A percentile compares a stretch with the other conserved stretches of the same genome.
Evolutionary conservation across 1,140 invertebrate genomes (phyloP).

Genomic region (Neotoxoptera formosana): DNA sequence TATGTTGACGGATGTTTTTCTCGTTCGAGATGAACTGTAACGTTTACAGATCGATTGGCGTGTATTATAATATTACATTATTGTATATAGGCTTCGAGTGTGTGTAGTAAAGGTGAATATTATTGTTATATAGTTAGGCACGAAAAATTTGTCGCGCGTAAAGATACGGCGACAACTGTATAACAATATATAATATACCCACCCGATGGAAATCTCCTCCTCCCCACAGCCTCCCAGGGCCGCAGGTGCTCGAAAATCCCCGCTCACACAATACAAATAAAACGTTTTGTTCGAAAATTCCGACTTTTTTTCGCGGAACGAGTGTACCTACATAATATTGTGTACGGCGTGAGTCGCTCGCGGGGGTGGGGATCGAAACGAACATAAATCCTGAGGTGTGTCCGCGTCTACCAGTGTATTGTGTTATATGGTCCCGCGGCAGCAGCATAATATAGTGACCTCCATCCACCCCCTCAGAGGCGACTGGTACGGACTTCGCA

Average conservation of each 20-base stretch:
- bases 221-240: too few relatives aligned
- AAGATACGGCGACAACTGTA: neutral
- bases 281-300: slow-evolving; percentile 15
- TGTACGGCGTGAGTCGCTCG: neutral
- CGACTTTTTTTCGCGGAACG: neutral
- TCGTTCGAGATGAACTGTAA: neutral
- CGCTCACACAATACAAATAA: neutral
- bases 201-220: neutral
- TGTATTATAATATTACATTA: neutral
- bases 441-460: neutral
- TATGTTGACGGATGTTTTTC: neutral
- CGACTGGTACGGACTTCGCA: neutral
- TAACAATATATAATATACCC: neutral
- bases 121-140: neutral
- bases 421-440: neutral
- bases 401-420: neutral
- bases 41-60: neutral
- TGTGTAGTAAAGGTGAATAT: neutral
- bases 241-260: slow-evolving; percentile 8
- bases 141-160: neutral
- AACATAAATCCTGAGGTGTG: neutral
- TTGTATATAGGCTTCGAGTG: neutral
- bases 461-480: neutral
- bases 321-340: too few relatives aligned
- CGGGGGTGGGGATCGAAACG: neutral